Conservation (phyloP, 2,113 vertebrate genomes). For the Perca flavescens region DNA sequence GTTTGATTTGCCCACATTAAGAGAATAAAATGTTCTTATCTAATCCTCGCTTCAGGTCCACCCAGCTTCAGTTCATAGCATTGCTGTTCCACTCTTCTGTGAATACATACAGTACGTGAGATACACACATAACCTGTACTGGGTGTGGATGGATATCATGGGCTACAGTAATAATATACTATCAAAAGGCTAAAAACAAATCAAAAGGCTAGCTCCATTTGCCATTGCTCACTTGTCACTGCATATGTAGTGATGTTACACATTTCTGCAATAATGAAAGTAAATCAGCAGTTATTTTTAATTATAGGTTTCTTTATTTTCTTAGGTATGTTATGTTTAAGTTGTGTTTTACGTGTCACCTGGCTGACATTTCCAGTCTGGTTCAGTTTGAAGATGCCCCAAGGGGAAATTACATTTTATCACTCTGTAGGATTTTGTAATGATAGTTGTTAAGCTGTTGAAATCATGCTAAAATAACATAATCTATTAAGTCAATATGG, state of each 20-base stretch:
- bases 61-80: neutral
- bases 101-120: neutral
- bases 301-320: too few species aligned
- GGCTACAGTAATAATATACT: neutral
- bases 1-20: neutral
- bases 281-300: neutral
- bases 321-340: too few species aligned
- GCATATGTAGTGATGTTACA: neutral
- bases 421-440: too few species aligned
- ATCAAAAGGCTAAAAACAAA: neutral
- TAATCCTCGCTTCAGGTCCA: neutral
- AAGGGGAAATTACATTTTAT: too few species aligned
- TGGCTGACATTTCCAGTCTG: too few species aligned
- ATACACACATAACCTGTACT: neutral
- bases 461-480: too few species aligned
- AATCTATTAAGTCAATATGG: too few species aligned
- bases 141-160: neutral
- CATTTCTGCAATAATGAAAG: neutral
- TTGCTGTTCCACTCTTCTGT: neutral
- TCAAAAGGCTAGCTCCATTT: neutral
- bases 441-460: too few species aligned
- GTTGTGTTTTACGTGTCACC: too few species aligned
- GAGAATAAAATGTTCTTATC: neutral
- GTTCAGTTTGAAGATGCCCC: too few species aligned
- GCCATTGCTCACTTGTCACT: neutral